Evolutionary conservation across 2,113 vertebrate genomes (phyloP).

Genomic region (Mormyrus lacerda): DNA sequence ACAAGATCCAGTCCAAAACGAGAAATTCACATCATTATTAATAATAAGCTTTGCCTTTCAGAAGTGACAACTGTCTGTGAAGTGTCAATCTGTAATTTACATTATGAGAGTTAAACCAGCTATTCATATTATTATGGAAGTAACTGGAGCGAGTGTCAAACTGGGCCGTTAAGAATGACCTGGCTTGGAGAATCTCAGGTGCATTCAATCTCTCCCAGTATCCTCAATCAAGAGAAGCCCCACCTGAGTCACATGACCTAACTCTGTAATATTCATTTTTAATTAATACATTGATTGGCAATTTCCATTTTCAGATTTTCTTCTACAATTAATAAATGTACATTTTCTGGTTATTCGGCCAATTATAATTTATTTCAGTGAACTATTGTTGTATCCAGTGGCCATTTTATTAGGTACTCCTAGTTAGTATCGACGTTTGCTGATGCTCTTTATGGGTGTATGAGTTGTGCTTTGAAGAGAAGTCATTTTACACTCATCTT

Average conservation of each 20-base stretch:
- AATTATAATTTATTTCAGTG: not conserved
- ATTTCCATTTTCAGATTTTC: not conserved
- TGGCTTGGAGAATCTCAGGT: not conserved
- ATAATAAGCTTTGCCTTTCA: not conserved
- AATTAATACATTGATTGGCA: not conserved
- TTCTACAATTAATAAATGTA: not conserved
- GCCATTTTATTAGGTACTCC: not conserved
- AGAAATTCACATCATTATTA: not conserved
- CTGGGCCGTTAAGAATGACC: not conserved
- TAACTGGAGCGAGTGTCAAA: not conserved
- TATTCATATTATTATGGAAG: not conserved
- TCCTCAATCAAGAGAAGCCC: not conserved
- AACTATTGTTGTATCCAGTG: not conserved
- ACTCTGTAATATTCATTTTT: not conserved
- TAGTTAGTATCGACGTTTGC: not conserved
- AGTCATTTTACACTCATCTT: not conserved
- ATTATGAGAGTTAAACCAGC: not conserved
- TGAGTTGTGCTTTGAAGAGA: not conserved
- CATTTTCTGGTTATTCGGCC: not conserved
- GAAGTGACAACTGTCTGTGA: not conserved
- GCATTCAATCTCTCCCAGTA: not conserved
- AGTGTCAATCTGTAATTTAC: not conserved
- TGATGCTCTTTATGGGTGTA: not conserved
- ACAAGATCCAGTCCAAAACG: not conserved
- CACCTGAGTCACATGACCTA: not conserved